A percentile compares a stretch with the other conserved stretches of the same genome.
Conservation (phyloP, 2,797 vertebrate species). For the Carduelis carduelis region DNA sequence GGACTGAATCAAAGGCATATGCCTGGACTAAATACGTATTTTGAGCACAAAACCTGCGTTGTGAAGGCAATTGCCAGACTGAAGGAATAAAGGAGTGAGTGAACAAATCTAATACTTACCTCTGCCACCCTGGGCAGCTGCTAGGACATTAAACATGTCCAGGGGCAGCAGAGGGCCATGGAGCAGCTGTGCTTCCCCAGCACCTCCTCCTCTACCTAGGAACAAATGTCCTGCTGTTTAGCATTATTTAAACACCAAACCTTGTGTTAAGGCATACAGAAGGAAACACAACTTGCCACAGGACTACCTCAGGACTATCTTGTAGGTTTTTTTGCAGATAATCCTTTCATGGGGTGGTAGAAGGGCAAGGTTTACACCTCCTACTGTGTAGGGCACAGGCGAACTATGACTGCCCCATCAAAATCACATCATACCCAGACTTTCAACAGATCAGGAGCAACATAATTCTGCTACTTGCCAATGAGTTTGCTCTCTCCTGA, state of each 20-base stretch:
- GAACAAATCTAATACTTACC: background rate
- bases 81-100: background rate
- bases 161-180: background rate
- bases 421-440: background rate
- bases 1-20: background rate
- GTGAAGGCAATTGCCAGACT: background rate
- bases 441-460: background rate
- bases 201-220: background rate
- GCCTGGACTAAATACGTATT: background rate
- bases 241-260: background rate
- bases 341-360: background rate
- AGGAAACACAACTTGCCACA: background rate
- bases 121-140: background rate
- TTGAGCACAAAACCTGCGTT: background rate
- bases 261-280: background rate
- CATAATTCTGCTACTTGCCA: background rate
- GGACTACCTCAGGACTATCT: background rate
- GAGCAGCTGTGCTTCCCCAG: background rate
- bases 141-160: background rate
- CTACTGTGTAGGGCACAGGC: background rate
- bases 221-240: background rate
- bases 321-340: background rate
- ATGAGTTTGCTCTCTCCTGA: background rate
- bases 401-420: background rate
- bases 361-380: background rate